A percentile compares a stretch with the other conserved stretches of the same genome.
These are phyloP conservation scores for Palythoa caribaeorum DNA, from an alignment of 92 coral and sea anemone genomes.

Conservation along the genomic window DNA sequence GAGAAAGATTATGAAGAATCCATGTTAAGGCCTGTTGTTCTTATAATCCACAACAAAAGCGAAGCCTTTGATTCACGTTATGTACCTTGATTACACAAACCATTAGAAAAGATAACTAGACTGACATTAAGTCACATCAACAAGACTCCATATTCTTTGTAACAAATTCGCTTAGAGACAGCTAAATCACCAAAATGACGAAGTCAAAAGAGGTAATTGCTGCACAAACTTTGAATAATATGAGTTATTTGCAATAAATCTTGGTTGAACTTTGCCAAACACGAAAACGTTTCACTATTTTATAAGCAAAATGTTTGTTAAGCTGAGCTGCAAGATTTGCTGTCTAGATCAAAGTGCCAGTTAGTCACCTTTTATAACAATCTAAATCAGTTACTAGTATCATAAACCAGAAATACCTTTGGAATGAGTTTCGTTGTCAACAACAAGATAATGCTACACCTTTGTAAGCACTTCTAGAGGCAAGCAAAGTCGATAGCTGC, in stretches of 20 bases:
- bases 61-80: neutral
- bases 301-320: neutral
- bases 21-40: neutral
- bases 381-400: neutral
- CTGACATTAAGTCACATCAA: slow-evolving; percentile 6
- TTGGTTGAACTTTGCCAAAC: neutral
- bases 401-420: slow-evolving; percentile 2
- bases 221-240: neutral
- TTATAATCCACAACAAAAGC: neutral
- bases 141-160: neutral
- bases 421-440: neutral
- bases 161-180: slow-evolving; percentile 3
- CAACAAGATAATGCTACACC: neutral
- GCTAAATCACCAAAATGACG: neutral
- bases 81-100: slow-evolving; percentile 19
- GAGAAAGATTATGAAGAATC: neutral
- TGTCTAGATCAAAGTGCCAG: neutral
- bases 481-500: neutral
- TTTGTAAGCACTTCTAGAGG: neutral
- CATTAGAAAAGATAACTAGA: slow-evolving; percentile 9
- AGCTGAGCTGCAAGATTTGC: neutral
- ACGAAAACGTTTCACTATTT: neutral
- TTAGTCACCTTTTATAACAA: neutral
- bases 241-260: too few relatives aligned
- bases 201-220: neutral